Evolutionary conservation across 2,113 vertebrate genomes (phyloP), one percentile per base, ranked within the genome.

Genomic region (Boleophthalmus pectinirostris): DNA sequence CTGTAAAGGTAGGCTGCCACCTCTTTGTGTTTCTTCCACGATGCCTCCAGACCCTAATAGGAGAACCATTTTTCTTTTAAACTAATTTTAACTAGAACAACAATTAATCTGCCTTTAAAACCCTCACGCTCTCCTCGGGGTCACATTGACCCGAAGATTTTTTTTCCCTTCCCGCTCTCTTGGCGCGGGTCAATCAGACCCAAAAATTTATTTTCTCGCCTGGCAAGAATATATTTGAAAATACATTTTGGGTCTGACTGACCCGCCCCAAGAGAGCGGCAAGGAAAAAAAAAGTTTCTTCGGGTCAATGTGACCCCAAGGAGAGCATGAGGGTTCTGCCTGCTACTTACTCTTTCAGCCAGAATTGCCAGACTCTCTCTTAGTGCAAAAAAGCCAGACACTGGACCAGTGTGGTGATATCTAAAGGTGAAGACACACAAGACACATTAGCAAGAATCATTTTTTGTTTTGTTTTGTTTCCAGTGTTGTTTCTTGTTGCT

Each of bases 401-500:
- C 88, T 0, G 97, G 96, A 0, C 89, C 93, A 0, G 98, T 99
- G 78, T 98, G 97, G 64, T 99, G 98, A 72, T 98, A 97, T 73
- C 98, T 99, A 90, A 71, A 90, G 84, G 63, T 46, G 51, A 84
- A 43, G 77, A 18, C 51, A 77, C 12, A 64, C 1, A 51, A 43
- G 77, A 18, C 51, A 77, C 12, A 64, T 1, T 0, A 0, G 65
- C 49, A 9, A 49, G 45, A 38, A 21, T 7, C 10, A 23, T 21
- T 5, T 45, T 16, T n/a, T 29, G 29, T 29, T 29, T 29, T 29
- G 29, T 29, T 29, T 29, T 29, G 29, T 29, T 45, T 64, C 5
- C 23, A 23, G 43, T 73, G 14, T 68, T 33, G 56, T 68, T 25
- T 49, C 0, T 24, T 29, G 13, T 12, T 66, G 21, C 23, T 16